A percentile compares a stretch with the other conserved stretches of the same genome.
Conservation (phyloP, 1,140 invertebrate species). For the Drosophila burlai region DNA sequence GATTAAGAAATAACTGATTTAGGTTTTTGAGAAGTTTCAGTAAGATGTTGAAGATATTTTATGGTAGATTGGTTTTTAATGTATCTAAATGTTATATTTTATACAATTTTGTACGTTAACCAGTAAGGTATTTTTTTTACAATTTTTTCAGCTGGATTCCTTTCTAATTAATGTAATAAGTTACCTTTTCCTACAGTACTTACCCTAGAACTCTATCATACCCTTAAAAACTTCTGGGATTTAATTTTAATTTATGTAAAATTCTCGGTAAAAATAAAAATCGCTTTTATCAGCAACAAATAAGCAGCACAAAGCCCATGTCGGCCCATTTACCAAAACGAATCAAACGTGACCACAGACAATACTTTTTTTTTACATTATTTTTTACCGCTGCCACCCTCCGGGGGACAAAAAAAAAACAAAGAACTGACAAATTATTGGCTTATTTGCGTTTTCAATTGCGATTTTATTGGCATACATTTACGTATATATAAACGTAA, state of each 20-base stretch:
- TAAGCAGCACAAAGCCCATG: constrained; percentile 14
- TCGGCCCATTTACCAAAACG: constrained; percentile 65
- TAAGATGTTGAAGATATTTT: neutral
- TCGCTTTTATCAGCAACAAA: constrained; percentile 59
- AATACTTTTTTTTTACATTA: constrained; percentile 39
- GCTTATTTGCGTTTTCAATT: constrained; percentile 73
- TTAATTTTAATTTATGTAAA: constrained; percentile 66
- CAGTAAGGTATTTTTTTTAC: neutral
- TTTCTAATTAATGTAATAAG: neutral
- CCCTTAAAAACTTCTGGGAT: neutral
- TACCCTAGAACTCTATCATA: neutral
- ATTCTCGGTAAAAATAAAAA: constrained; percentile 46
- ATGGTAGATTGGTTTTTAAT: neutral
- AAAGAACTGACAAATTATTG: constrained; percentile 58
- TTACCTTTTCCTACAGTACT: neutral
- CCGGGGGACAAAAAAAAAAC: constrained; percentile 5
- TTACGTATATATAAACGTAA: constrained; percentile 17
- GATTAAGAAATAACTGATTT: neutral
- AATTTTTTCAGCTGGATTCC: no score
- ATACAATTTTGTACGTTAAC: neutral
- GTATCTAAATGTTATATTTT: neutral
- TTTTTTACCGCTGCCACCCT: constrained; percentile 1
- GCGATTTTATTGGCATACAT: constrained; percentile 63
- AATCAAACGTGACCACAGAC: constrained; percentile 75
- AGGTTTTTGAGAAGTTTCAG: no score